Evolutionary conservation across 1,140 invertebrate genomes (phyloP).

Genomic region (Pristionchus pacificus): DNA sequence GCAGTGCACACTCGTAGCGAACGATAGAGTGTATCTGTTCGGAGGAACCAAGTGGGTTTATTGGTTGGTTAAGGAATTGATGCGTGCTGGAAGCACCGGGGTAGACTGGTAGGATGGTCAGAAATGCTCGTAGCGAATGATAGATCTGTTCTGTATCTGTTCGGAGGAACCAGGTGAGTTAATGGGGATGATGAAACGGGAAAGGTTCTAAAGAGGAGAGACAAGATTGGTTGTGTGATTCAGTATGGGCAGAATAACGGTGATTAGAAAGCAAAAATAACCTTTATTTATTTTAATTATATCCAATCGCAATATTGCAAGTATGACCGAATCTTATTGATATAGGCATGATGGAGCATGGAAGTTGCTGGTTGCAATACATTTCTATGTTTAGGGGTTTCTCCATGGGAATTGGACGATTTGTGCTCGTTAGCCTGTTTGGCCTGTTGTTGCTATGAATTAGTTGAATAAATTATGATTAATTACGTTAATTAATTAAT

Average conservation of each 20-base stretch:
- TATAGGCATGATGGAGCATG: neutral
- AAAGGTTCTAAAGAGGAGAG: no score
- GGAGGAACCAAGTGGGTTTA: conserved; percentile 70
- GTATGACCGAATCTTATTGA: neutral
- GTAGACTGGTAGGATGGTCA: no score
- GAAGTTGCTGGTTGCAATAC: no score
- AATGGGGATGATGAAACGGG: no score
- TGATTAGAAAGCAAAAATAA: no score
- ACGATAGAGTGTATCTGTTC: conserved; percentile 73
- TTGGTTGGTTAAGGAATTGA: conserved; percentile 14
- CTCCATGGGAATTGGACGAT: no score
- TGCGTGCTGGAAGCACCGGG: no score
- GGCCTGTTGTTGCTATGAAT: neutral
- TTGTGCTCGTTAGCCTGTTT: no score
- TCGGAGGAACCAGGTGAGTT: conserved; percentile 73
- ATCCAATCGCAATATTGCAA: neutral
- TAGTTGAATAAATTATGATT: conserved; percentile 6
- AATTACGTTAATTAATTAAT: conserved; percentile 19
- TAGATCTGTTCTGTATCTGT: conserved; percentile 73
- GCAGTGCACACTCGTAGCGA: conserved; percentile 73
- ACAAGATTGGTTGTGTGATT: no score
- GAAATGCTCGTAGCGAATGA: conserved; percentile 69
- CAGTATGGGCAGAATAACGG: no score
- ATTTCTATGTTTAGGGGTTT: no score
- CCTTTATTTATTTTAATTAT: conserved; percentile 11